Evolutionary conservation across 2,113 vertebrate genomes (phyloP).

Genomic region (Atractosteus spatula): DNA sequence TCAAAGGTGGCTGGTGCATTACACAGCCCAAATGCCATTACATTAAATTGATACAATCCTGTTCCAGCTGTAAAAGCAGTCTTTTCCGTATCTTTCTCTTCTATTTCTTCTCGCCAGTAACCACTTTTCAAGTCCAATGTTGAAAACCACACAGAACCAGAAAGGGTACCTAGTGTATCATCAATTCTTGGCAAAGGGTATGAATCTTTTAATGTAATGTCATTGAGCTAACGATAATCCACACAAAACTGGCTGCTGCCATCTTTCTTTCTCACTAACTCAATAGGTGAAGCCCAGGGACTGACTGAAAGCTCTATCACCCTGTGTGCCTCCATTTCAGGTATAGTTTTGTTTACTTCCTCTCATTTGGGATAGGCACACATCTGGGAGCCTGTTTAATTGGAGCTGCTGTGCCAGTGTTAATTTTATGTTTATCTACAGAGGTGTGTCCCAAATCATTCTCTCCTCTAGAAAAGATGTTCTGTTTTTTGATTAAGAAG

Average conservation of each 20-base stretch:
- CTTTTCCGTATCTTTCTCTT: background rate
- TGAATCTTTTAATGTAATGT: background rate
- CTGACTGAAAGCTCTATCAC: background rate
- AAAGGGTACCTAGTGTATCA: background rate
- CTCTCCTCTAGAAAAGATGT: background rate
- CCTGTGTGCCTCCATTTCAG: background rate
- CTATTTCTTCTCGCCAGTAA: background rate
- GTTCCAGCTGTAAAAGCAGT: background rate
- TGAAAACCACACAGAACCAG: background rate
- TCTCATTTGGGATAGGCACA: background rate
- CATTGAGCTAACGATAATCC: background rate
- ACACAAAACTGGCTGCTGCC: background rate
- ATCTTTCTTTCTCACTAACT: background rate
- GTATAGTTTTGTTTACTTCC: background rate
- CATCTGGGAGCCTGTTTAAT: background rate
- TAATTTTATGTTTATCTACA: background rate
- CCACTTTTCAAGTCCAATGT: background rate
- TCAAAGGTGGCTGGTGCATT: slow-evolving; percentile 7
- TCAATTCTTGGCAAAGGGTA: background rate
- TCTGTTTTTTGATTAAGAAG: background rate
- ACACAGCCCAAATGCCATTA: background rate
- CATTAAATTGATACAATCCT: slow-evolving; percentile 3
- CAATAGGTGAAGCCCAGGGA: background rate
- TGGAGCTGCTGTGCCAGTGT: background rate
- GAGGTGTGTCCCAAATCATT: background rate